A percentile compares a stretch with the other conserved stretches of the same genome.
These are phyloP conservation scores for Ictalurus furcatus DNA, from an alignment of 2,113 vertebrate species.

Conservation along the genomic window DNA sequence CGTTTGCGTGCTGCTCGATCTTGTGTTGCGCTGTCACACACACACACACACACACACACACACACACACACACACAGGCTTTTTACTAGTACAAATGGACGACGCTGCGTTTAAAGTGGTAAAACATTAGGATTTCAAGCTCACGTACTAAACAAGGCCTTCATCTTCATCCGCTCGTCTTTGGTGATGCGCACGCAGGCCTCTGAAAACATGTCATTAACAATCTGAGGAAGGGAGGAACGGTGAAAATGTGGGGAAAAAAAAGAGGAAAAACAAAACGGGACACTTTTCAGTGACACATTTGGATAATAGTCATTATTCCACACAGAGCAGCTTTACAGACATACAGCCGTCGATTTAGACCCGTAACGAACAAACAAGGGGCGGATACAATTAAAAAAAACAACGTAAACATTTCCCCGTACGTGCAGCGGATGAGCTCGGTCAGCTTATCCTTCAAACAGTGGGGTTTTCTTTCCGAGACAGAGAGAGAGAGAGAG, in stretches of 20 bases:
- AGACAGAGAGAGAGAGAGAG: not conserved
- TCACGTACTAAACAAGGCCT: conserved; percentile 84
- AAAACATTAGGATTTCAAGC: conserved; percentile 28
- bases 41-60: conserved; percentile 28
- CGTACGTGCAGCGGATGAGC: not conserved
- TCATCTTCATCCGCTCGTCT: conserved; percentile 89
- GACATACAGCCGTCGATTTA: not conserved
- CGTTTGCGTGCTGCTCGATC: conserved; percentile 79
- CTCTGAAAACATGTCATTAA: conserved; percentile 86
- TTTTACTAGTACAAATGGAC: not conserved
- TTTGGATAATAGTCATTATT: not conserved
- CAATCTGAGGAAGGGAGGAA: conserved; percentile 74
- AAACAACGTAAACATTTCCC: not conserved
- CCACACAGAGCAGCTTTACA: not conserved
- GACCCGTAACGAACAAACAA: not conserved
- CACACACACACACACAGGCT: not conserved
- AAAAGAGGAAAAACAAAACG: no score
- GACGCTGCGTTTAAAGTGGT: not conserved
- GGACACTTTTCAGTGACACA: not conserved
- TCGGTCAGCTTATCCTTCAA: not conserved
- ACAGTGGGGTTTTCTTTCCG: not conserved
- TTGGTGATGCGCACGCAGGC: conserved; percentile 88
- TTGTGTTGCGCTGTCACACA: conserved; percentile 79
- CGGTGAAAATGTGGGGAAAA: not conserved
- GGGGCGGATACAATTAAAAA: not conserved